Base-by-base conservation (phyloP, 2,888 invertebrate genomes). In the Sarcophaga subvicina region DNA sequence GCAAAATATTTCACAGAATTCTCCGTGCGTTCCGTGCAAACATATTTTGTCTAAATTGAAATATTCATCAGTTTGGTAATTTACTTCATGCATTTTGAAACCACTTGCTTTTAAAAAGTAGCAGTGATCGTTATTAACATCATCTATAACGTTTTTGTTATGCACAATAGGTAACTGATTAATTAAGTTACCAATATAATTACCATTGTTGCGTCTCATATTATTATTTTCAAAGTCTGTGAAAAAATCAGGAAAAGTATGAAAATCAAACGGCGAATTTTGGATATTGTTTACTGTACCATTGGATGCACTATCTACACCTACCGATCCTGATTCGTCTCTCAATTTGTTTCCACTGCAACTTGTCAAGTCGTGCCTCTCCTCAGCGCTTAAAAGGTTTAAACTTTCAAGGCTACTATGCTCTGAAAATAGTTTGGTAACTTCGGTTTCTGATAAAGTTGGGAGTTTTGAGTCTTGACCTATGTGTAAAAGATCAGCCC, bases 1-100 rank as follows among this genome's bases (percentile, higher is more conserved):
- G 90, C 95, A 95, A 90, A 94, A 95, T 90, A 95, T 95, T 84
- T 95, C 90, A 0, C 95, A 95, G 59, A 95, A 94, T 90, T 93
- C 94, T 70, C 94, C 94, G 63, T 94, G 94, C 83, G 95, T 94
- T 47, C 89, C 84, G 89, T 95, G 95, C 17, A 95, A 91, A 90
- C 95, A 95, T 22, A 95, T 94, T 20, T 95, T 95, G 37, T 47
- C 75, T 62, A 62, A 25, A 59, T 81, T 70, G 2, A 75, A 72
- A 14, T 12, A 27, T 49, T 64, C 37, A 27, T 22, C 47, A 22
- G 10, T 2, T 73, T 54, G 22, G 17, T 37, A 22, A 54, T 37
- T 70, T 25, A 37, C 20, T 20, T 63, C 27, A 6, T 49, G 27
- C 47, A 54, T 37, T 64, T 49, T 20, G n/a, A 27, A 3, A 3